These are phyloP conservation scores for Trinectes maculatus DNA, from an alignment of 2,113 vertebrate species.

Conservation along the genomic window DNA sequence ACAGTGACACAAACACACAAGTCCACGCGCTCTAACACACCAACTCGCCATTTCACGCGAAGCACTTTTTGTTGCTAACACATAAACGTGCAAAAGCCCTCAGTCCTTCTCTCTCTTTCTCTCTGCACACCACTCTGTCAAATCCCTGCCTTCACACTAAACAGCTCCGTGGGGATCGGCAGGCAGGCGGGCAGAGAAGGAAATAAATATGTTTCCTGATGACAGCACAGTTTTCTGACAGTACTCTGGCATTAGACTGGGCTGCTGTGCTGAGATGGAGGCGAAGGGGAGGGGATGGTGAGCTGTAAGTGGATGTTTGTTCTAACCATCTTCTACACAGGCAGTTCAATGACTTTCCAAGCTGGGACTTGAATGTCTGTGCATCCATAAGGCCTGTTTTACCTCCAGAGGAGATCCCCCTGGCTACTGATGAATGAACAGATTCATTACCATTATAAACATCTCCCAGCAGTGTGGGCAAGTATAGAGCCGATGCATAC, in stretches of 20 bases:
- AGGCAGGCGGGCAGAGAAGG: slow-evolving; percentile 64
- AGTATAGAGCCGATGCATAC: slow-evolving; percentile 35
- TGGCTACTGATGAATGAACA: slow-evolving; percentile 49
- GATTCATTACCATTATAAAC: slow-evolving; percentile 60
- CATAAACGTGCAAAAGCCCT: slow-evolving; percentile 69
- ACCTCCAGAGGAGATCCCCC: slow-evolving; percentile 34
- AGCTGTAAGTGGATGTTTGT: slow-evolving; percentile 63
- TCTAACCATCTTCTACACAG: slow-evolving; percentile 58
- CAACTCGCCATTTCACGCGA: slow-evolving; percentile 59
- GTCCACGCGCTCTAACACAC: slow-evolving; percentile 25
- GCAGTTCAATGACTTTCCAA: slow-evolving; percentile 39
- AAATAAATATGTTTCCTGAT: slow-evolving; percentile 83
- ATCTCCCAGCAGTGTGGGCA: slow-evolving; percentile 33
- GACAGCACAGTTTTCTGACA: slow-evolving; percentile 77
- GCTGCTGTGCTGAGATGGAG: slow-evolving; percentile 61
- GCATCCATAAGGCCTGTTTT: slow-evolving; percentile 30
- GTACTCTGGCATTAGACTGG: slow-evolving; percentile 69
- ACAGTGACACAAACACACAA: slow-evolving; percentile 6
- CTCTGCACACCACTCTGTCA: slow-evolving; percentile 74
- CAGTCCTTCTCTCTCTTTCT: slow-evolving; percentile 39
- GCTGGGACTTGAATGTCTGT: slow-evolving; percentile 47
- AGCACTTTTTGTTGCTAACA: slow-evolving; percentile 72
- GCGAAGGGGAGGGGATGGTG: slow-evolving; percentile 50
- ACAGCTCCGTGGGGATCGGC: slow-evolving; percentile 76
- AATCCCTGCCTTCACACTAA: slow-evolving; percentile 76